Percentiles rank a stretch among this genome's conserved stretches.
Evolutionary conservation across 2,888 invertebrate species (phyloP).

Genomic region (Blera fallax): DNA sequence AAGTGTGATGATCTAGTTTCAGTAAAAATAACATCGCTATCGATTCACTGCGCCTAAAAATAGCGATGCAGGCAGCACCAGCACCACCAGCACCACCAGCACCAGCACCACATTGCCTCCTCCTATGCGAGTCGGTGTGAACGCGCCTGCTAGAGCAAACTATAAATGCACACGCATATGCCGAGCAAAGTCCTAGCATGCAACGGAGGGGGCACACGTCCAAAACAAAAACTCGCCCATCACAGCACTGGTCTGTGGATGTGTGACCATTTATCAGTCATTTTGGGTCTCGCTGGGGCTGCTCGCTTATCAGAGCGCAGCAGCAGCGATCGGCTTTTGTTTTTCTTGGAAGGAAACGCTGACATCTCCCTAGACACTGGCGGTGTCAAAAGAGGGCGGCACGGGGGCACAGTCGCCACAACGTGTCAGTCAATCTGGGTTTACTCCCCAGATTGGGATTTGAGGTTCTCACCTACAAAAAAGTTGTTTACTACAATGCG

Average conservation of each 20-base stretch:
- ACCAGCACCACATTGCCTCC: slow-evolving; percentile 14
- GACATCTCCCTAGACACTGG: neutral
- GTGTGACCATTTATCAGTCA: slow-evolving; percentile 24
- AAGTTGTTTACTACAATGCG: slow-evolving; percentile 20
- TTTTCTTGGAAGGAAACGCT: neutral
- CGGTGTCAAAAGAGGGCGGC: neutral
- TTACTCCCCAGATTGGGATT: slow-evolving; percentile 21
- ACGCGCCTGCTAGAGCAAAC: neutral
- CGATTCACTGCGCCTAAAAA: slow-evolving; percentile 52
- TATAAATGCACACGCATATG: neutral
- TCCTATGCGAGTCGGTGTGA: neutral
- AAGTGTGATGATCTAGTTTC: slow-evolving; percentile 67
- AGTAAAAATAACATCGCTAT: slow-evolving; percentile 63
- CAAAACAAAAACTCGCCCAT: neutral
- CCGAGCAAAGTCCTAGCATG: slow-evolving; percentile 18
- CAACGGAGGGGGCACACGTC: neutral
- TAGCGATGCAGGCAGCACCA: slow-evolving; percentile 27
- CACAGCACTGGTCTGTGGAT: neutral
- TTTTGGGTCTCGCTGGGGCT: slow-evolving; percentile 15
- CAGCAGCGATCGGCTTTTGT: neutral
- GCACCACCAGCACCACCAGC: slow-evolving; percentile 4
- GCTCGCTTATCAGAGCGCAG: slow-evolving; percentile 20
- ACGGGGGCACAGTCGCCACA: neutral
- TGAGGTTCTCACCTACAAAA: slow-evolving; percentile 37
- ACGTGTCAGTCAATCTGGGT: slow-evolving; percentile 15